A percentile compares a stretch with the other conserved stretches of the same genome.
Evolutionary conservation across 2,113 vertebrate species (phyloP).

Genomic region (Hydrochoerus hydrochaeris): DNA sequence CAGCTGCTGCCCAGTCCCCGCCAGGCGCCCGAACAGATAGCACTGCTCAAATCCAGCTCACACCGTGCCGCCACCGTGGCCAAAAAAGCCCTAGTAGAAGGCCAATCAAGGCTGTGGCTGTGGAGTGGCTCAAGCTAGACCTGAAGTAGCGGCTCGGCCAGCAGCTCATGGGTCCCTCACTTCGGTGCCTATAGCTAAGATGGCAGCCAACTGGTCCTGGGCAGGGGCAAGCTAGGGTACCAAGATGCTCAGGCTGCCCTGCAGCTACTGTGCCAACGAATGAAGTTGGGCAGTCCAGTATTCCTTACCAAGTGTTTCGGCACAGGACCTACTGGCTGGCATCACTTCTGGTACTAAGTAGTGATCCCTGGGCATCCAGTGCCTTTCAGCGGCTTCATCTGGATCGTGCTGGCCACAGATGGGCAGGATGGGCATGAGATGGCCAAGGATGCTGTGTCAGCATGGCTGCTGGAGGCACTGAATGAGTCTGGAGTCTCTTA

Average conservation of each 20-base stretch:
- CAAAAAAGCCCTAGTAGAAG: no score
- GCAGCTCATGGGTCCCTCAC: background rate
- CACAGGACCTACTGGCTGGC: slow-evolving; percentile 82
- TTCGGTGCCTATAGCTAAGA: background rate
- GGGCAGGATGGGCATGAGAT: slow-evolving; percentile 71
- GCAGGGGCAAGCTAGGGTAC: background rate
- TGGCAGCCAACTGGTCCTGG: background rate
- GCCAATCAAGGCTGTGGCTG: no score
- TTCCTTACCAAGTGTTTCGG: slow-evolving; percentile 85
- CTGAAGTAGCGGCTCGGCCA: slow-evolving; percentile 83
- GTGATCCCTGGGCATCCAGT: slow-evolving; percentile 78
- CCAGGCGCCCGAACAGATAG: slow-evolving; percentile 75
- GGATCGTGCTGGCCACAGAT: slow-evolving; percentile 72
- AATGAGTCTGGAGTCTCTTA: slow-evolving; percentile 71
- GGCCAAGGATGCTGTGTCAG: slow-evolving; percentile 72
- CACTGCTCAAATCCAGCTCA: slow-evolving; percentile 85
- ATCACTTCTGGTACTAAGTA: slow-evolving; percentile 88
- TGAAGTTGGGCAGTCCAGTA: slow-evolving; percentile 81
- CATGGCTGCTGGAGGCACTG: slow-evolving; percentile 70
- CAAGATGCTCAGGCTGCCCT: slow-evolving; percentile 69
- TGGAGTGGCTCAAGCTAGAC: slow-evolving; percentile 82
- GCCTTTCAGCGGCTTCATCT: slow-evolving; percentile 84
- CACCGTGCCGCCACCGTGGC: no score
- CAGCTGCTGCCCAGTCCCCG: slow-evolving; percentile 84
- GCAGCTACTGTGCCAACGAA: slow-evolving; percentile 79